These are phyloP conservation scores for Campoplex nolae DNA, from an alignment of 2,888 invertebrate species.

Conservation along the genomic window DNA sequence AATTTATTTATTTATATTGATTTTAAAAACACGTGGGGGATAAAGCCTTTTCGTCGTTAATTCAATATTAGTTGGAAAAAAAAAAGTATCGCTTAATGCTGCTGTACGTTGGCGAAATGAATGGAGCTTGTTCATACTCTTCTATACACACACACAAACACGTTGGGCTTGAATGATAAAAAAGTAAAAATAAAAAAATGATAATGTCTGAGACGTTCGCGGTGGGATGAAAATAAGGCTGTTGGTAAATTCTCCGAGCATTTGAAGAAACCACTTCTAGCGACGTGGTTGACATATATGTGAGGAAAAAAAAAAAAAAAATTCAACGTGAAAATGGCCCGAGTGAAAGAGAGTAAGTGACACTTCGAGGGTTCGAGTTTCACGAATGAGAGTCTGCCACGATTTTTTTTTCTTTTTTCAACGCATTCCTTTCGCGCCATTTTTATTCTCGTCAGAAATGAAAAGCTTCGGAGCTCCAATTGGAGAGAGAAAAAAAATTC, in stretches of 20 bases:
- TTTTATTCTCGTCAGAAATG: slow-evolving; percentile 2
- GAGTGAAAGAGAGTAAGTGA: slow-evolving; percentile 45
- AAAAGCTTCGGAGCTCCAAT: background rate
- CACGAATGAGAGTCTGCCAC: background rate
- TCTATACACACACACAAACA: slow-evolving; percentile 13
- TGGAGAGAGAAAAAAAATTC: background rate
- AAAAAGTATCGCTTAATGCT: background rate
- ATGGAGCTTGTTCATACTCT: slow-evolving; percentile 24
- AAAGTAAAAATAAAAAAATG: slow-evolving; percentile 21
- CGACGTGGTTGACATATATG: slow-evolving; percentile 71
- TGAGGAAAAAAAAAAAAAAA: slow-evolving; percentile 63
- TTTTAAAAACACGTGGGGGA: too few species aligned
- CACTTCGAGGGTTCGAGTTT: slow-evolving; percentile 46
- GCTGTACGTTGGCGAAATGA: slow-evolving; percentile 37
- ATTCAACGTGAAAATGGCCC: slow-evolving; percentile 54
- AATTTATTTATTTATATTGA: too few species aligned
- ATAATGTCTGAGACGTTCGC: slow-evolving; percentile 48
- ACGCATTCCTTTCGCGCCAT: background rate
- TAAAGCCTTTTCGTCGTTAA: background rate
- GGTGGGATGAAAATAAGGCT: slow-evolving; percentile 5
- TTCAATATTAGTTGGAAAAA: background rate
- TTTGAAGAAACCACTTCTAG: slow-evolving; percentile 70
- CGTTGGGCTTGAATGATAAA: slow-evolving; percentile 59
- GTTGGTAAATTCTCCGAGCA: slow-evolving; percentile 1
- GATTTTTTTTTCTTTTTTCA: slow-evolving; percentile 23